These are phyloP conservation scores for Drosophila equinoxialis DNA, from an alignment of 1,140 invertebrate genomes.

Conservation along the genomic window DNA sequence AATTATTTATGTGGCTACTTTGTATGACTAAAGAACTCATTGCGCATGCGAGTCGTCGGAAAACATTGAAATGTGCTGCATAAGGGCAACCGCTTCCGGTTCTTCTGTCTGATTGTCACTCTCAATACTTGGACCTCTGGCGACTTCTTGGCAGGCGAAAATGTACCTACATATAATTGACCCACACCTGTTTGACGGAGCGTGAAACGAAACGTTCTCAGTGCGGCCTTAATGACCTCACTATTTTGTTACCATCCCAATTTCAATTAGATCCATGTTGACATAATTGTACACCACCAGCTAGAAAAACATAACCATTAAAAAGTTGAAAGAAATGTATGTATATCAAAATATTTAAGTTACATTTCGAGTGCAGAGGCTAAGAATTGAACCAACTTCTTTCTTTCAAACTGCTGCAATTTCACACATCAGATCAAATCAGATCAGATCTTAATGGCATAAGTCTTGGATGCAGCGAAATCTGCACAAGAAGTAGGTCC, in stretches of 20 bases:
- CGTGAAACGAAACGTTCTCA: conserved; percentile 23
- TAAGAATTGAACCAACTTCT: too few relatives aligned
- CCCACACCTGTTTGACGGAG: conserved; percentile 35
- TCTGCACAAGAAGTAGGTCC: too few relatives aligned
- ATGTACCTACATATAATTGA: conserved; percentile 7
- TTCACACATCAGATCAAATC: too few relatives aligned
- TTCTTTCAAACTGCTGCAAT: too few relatives aligned
- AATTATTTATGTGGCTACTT: conserved; percentile 17
- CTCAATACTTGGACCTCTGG: conserved; percentile 23
- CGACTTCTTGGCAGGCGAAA: conserved; percentile 23
- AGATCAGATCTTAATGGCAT: too few relatives aligned
- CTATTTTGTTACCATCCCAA: background rate
- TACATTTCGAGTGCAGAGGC: too few relatives aligned
- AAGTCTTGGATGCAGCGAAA: too few relatives aligned
- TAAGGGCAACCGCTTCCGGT: conserved; percentile 66
- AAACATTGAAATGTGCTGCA: conserved; percentile 50
- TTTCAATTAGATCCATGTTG: background rate
- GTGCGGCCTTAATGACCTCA: background rate
- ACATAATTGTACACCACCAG: background rate
- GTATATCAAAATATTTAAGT: background rate
- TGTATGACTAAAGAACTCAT: conserved; percentile 43
- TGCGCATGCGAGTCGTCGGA: conserved; percentile 32
- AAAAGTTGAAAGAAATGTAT: background rate
- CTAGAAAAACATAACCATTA: too few relatives aligned
- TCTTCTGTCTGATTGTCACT: conserved; percentile 56